These are phyloP conservation scores for Hyposmocoma kahamanoa DNA, from an alignment of 1,140 invertebrate genomes.

Conservation along the genomic window DNA sequence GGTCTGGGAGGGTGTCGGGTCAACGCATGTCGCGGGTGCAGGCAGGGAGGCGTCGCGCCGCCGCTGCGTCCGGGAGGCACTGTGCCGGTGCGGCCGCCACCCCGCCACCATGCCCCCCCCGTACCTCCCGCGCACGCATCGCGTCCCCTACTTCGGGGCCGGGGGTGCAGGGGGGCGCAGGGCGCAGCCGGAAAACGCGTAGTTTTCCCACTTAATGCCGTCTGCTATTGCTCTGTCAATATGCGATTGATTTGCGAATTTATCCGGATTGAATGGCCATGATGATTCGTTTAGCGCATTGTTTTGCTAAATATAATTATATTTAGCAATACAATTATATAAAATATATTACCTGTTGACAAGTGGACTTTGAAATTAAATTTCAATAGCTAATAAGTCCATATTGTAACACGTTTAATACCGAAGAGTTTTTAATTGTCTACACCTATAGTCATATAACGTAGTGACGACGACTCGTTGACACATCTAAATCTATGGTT, in stretches of 20 bases:
- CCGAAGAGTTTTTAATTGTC: too few species aligned
- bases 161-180: conserved; percentile 21
- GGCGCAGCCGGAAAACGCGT: conserved; percentile 43
- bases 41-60: conserved; percentile 54
- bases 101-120: conserved; percentile 23
- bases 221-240: conserved; percentile 41
- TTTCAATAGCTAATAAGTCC: too few species aligned
- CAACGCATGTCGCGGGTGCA: conserved; percentile 55
- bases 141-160: conserved; percentile 24
- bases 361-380: too few species aligned
- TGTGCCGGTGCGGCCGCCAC: conserved; percentile 27
- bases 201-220: conserved; percentile 49
- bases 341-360: too few species aligned
- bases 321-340: too few species aligned
- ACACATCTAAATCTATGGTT: too few species aligned
- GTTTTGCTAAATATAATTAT: too few species aligned
- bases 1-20: conserved; percentile 58
- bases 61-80: conserved; percentile 56
- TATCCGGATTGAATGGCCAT: too few species aligned
- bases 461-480: too few species aligned
- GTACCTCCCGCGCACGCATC: conserved; percentile 21
- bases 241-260: conserved; percentile 19
- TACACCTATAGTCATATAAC: too few species aligned
- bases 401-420: too few species aligned
- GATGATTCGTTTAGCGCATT: too few species aligned